phyloP scores from a whole-genome alignment of 2,888 invertebrate species.

The Nymphalis urticae region DNA sequence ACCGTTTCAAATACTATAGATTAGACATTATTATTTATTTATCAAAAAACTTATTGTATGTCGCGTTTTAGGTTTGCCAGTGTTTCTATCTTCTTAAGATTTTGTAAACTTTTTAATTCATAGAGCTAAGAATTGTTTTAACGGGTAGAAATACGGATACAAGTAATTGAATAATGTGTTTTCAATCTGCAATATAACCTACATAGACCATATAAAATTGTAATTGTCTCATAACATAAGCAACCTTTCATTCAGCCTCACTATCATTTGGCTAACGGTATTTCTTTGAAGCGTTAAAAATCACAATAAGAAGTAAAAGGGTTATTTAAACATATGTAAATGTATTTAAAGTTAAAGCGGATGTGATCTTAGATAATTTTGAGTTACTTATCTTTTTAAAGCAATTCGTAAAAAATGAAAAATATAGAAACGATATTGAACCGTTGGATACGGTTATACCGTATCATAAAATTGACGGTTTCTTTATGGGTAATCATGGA shows the following conservation, averaged over 20 bases:
- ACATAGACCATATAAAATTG: slow-evolving; percentile 12
- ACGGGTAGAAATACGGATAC: background rate
- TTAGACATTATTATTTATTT: no score
- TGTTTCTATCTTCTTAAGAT: no score
- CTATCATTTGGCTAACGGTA: slow-evolving; percentile 51
- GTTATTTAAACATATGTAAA: slow-evolving; percentile 39
- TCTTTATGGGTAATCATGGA: slow-evolving; percentile 42
- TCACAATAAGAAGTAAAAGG: slow-evolving; percentile 43
- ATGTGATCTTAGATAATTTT: background rate
- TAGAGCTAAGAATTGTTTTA: no score
- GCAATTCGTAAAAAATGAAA: background rate
- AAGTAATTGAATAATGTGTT: slow-evolving; percentile 14
- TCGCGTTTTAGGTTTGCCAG: no score
- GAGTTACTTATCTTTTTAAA: background rate
- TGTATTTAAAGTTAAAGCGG: slow-evolving; percentile 37
- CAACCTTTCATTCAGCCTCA: slow-evolving; percentile 36
- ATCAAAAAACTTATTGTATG: no score
- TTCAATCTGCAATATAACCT: slow-evolving; percentile 10
- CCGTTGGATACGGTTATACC: slow-evolving; percentile 46
- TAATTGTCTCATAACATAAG: slow-evolving; percentile 15
- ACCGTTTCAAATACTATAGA: no score
- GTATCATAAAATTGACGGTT: slow-evolving; percentile 55
- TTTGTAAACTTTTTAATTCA: no score
- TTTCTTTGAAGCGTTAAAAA: slow-evolving; percentile 38
- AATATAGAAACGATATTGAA: slow-evolving; percentile 11